A percentile compares a stretch with the other conserved stretches of the same genome.
phyloP scores from a whole-genome alignment of 2,797 vertebrate species.

The Muraenolepis orangiensis region DNA sequence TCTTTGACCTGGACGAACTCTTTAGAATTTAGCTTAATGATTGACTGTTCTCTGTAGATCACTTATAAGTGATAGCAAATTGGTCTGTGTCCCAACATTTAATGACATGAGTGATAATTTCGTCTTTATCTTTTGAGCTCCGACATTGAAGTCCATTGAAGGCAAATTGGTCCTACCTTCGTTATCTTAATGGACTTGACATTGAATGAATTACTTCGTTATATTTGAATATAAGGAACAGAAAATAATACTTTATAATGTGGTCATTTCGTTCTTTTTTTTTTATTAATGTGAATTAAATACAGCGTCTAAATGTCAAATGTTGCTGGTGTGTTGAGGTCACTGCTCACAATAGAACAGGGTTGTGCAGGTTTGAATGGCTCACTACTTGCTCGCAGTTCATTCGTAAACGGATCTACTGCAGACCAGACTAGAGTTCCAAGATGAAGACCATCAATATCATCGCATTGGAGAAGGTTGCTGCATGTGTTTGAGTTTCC shows the following conservation, averaged over 20 bases:
- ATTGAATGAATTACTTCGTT: conserved; percentile 66
- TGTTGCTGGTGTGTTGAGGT: conserved; percentile 3
- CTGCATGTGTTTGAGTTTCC: not conserved
- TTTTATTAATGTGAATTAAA: not conserved
- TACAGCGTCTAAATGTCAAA: not conserved
- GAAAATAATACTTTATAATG: not conserved
- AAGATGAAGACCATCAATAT: not conserved
- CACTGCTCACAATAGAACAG: conserved; percentile 12
- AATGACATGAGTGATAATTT: conserved; percentile 73
- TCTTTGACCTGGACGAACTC: conserved; percentile 69
- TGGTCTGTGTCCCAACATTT: conserved; percentile 60
- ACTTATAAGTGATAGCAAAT: conserved; percentile 70
- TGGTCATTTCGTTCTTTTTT: not conserved
- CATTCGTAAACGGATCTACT: not conserved
- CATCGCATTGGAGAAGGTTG: not conserved
- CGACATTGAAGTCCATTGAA: conserved; percentile 43
- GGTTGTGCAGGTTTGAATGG: conserved; percentile 14
- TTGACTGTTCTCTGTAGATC: conserved; percentile 70
- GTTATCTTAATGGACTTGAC: conserved; percentile 69
- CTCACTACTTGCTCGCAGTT: not conserved
- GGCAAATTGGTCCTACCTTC: conserved; percentile 65
- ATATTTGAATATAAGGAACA: conserved; percentile 35
- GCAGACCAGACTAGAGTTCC: not conserved
- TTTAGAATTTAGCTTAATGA: conserved; percentile 75
- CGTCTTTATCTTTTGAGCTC: conserved; percentile 65